These are phyloP conservation scores for Trochalopteron elliotii DNA, from an alignment of 2,113 vertebrate species.

Conservation along the genomic window DNA sequence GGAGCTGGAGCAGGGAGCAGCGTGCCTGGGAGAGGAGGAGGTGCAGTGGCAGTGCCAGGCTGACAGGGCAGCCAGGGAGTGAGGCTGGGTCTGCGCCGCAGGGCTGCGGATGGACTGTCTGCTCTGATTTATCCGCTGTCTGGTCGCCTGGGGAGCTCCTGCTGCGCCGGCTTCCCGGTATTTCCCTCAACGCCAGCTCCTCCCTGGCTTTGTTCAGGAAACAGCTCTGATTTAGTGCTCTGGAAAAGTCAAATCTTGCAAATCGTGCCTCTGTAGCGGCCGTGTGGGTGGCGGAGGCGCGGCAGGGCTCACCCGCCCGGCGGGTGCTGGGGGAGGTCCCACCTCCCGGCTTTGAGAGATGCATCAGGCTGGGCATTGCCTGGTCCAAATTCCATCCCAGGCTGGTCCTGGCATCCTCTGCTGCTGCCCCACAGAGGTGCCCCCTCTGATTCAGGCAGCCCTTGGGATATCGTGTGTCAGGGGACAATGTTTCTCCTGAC, in stretches of 20 bases:
- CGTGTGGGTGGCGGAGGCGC: fast-evolving
- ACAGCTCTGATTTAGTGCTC: not conserved
- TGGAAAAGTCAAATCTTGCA: not conserved
- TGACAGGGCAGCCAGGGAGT: not conserved
- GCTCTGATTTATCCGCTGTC: slow-evolving; percentile 11
- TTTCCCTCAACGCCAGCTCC: not conserved
- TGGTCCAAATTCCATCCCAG: not conserved
- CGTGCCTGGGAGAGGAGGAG: not conserved
- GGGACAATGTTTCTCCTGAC: not conserved
- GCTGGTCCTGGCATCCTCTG: not conserved
- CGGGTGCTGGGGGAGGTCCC: not conserved
- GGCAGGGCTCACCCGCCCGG: not conserved
- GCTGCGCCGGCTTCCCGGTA: not conserved
- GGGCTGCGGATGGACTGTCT: not conserved
- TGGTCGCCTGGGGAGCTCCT: not conserved
- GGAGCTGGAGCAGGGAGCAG: not conserved
- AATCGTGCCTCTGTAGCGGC: not conserved
- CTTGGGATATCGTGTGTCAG: fast-evolving
- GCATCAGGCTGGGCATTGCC: not conserved
- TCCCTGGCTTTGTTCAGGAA: slow-evolving; percentile 41
- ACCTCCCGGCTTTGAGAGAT: not conserved
- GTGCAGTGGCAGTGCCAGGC: not conserved
- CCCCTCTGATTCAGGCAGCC: fast-evolving
- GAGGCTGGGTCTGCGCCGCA: not conserved
- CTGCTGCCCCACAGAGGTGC: not conserved